Percentiles rank a stretch among this genome's conserved stretches.
These are phyloP conservation scores for Sterna hirundo DNA, from an alignment of 2,113 vertebrate species.

Conservation along the genomic window DNA sequence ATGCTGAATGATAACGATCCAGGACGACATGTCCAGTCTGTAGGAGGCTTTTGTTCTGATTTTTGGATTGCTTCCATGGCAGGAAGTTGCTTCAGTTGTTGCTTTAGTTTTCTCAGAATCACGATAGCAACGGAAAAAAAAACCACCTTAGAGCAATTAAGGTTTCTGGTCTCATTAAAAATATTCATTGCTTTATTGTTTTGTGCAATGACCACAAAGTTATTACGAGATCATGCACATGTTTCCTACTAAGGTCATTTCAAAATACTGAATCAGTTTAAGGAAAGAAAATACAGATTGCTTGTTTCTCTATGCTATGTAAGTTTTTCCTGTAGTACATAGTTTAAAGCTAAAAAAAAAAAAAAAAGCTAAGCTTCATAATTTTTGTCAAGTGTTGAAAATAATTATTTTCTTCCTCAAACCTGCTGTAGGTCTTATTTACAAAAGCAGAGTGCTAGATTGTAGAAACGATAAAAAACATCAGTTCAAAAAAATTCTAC, in stretches of 20 bases:
- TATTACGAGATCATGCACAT: not conserved
- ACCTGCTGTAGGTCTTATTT: not conserved
- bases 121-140: not conserved
- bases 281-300: not conserved
- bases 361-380: not conserved
- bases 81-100: conserved; percentile 50
- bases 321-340: not conserved
- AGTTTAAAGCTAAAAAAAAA: not conserved
- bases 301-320: not conserved
- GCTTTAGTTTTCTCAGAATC: conserved; percentile 10
- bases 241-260: not conserved
- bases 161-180: not conserved
- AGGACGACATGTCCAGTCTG: not conserved
- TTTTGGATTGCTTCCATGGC: conserved; percentile 37
- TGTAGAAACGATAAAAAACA: not conserved
- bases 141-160: not conserved
- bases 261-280: not conserved
- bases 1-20: not conserved
- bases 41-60: conserved; percentile 38
- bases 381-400: not conserved
- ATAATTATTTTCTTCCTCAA: not conserved
- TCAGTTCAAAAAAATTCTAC: not conserved
- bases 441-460: not conserved
- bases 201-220: not conserved
- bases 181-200: not conserved